phyloP scores from a whole-genome alignment of 2,888 invertebrate genomes.

The Eucriotettix oculatus region DNA sequence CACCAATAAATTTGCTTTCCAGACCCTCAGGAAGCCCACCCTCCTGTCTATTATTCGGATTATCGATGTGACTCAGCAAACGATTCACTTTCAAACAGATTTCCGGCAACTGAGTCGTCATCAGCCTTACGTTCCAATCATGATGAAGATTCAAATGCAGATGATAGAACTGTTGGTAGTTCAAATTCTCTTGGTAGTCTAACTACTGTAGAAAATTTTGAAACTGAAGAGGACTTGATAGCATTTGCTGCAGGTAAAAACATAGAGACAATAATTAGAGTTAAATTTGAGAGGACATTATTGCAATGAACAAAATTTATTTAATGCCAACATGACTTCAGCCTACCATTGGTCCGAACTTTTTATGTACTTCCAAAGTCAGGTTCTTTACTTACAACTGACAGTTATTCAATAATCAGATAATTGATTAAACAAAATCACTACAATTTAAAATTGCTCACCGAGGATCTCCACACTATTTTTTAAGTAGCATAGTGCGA shows the following conservation, averaged over 20 bases:
- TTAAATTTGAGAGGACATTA: not conserved
- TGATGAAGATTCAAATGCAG: conserved; percentile 7
- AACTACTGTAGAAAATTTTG: conserved; percentile 10
- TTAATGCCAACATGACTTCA: too few species aligned
- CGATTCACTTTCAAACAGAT: conserved; percentile 3
- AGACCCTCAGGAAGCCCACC: conserved; percentile 11
- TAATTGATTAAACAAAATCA: too few species aligned
- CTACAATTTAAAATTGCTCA: too few species aligned
- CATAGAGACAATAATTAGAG: not conserved
- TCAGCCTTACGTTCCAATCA: conserved; percentile 4
- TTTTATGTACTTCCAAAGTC: too few species aligned
- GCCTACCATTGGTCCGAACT: too few species aligned
- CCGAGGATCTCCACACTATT: too few species aligned
- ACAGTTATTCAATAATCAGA: too few species aligned
- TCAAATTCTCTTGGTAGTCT: conserved; percentile 8
- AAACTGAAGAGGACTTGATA: conserved; percentile 3
- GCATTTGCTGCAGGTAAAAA: not conserved
- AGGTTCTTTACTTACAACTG: too few species aligned
- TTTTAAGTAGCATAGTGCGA: too few species aligned
- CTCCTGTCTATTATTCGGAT: conserved; percentile 8
- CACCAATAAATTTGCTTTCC: conserved; percentile 11
- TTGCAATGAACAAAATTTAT: too few species aligned
- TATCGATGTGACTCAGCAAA: conserved; percentile 6
- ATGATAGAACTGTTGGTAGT: conserved; percentile 7
- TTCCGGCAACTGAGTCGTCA: conserved; percentile 5